Conservation (phyloP, 2,113 vertebrate genomes). For the Glareola pratincola region DNA sequence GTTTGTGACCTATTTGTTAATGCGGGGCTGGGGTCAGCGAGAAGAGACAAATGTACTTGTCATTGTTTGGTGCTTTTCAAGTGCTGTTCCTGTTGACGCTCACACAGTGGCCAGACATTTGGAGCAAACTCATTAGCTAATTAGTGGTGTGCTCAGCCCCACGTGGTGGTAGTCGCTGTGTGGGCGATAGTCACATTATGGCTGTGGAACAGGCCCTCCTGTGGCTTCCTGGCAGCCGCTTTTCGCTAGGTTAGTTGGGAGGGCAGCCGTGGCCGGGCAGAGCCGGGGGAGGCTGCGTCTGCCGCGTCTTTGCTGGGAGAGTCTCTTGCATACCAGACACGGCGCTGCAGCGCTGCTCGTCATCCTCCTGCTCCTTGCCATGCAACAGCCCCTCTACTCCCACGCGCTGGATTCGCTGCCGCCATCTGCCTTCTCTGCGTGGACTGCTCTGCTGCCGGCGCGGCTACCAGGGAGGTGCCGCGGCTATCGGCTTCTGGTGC, state of each 20-base stretch:
- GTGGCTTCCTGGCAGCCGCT: constrained; percentile 16
- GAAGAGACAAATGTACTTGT: not conserved
- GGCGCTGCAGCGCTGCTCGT: not conserved
- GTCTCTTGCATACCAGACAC: not conserved
- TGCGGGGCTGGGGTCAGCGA: constrained; percentile 21
- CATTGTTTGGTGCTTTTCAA: not conserved
- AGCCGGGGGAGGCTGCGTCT: not conserved
- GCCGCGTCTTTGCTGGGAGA: not conserved
- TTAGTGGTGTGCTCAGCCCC: constrained; percentile 47
- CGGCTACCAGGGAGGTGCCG: not conserved
- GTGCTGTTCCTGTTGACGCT: constrained; percentile 13
- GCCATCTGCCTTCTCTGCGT: not conserved
- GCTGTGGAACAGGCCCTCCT: constrained; percentile 6
- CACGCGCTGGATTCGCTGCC: fast-evolving
- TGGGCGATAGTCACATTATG: not conserved
- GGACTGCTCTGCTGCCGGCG: not conserved
- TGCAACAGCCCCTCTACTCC: not conserved
- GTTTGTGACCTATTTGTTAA: constrained; percentile 59
- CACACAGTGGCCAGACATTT: not conserved
- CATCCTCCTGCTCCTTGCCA: not conserved
- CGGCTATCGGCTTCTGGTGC: not conserved
- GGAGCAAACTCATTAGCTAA: constrained; percentile 58
- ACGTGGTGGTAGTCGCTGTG: not conserved
- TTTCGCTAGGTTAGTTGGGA: not conserved
- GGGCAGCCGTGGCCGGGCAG: not conserved